A percentile compares a stretch with the other conserved stretches of the same genome.
phyloP scores from a whole-genome alignment of 2,797 vertebrate genomes.

The Holocentrus rufus region DNA sequence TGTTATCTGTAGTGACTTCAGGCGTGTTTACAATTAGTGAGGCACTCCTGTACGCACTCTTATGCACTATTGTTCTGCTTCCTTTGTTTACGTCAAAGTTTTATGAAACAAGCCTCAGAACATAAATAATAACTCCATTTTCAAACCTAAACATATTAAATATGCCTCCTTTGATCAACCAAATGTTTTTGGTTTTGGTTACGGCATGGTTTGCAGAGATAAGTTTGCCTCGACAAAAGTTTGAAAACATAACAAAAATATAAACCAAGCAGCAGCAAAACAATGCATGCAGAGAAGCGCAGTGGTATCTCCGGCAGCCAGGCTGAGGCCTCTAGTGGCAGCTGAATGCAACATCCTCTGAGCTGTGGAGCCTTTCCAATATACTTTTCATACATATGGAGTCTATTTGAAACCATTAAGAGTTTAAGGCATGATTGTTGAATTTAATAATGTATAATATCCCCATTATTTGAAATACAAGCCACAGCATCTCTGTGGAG shows the following conservation, averaged over 20 bases:
- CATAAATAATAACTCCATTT: slow-evolving; percentile 75
- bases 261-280: slow-evolving; percentile 52
- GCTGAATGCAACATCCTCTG: slow-evolving; percentile 30
- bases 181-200: slow-evolving; percentile 71
- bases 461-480: background rate
- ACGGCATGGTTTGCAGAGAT: slow-evolving; percentile 58
- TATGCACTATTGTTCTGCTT: slow-evolving; percentile 70
- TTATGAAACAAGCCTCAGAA: slow-evolving; percentile 76
- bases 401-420: background rate
- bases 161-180: slow-evolving; percentile 80
- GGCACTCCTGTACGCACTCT: slow-evolving; percentile 40
- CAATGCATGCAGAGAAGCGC: slow-evolving; percentile 54
- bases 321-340: slow-evolving; percentile 67
- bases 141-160: slow-evolving; percentile 82
- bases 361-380: no score
- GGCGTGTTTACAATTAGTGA: slow-evolving; percentile 69
- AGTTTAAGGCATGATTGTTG: background rate
- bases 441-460: slow-evolving; percentile 2
- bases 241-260: slow-evolving; percentile 50
- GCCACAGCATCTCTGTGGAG: no score
- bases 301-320: slow-evolving; percentile 42
- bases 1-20: slow-evolving; percentile 73
- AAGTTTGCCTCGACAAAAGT: slow-evolving; percentile 64
- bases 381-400: no score
- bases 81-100: slow-evolving; percentile 77